Evolutionary conservation across 2,113 vertebrate genomes (phyloP).

Genomic region (Hipposideros armiger): DNA sequence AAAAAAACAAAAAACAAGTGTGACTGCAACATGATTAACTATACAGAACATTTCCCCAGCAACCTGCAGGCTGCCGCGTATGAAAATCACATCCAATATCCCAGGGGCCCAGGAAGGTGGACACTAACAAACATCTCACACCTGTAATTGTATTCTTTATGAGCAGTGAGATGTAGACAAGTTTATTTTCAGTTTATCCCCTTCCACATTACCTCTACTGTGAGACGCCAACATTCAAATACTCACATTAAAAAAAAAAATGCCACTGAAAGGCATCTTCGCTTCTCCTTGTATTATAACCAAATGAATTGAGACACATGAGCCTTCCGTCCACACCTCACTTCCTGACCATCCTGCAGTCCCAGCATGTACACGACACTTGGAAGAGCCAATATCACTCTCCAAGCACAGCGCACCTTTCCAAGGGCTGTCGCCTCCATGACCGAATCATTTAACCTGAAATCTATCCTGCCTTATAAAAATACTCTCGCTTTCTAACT

Average conservation of each 20-base stretch:
- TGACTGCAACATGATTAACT: constrained; percentile 70
- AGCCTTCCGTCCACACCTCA: neutral
- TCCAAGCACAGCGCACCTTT: neutral
- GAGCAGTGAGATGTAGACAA: constrained; percentile 43
- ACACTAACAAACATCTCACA: constrained; percentile 60
- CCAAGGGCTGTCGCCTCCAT: neutral
- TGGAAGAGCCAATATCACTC: neutral
- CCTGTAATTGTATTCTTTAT: constrained; percentile 58
- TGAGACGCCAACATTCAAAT: constrained; percentile 38
- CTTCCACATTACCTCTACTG: constrained; percentile 13
- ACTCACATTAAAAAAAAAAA: constrained; percentile 4
- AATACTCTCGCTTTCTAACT: neutral
- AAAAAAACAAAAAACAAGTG: constrained; percentile 62
- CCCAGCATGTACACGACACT: neutral
- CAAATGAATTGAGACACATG: neutral
- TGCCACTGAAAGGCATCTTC: constrained; percentile 15
- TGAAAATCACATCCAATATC: constrained; percentile 62
- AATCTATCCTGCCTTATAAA: constrained; percentile 40
- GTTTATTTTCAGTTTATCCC: constrained; percentile 60
- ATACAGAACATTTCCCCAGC: constrained; percentile 67
- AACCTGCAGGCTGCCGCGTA: constrained; percentile 58
- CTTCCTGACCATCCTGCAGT: neutral
- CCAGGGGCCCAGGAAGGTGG: constrained; percentile 57
- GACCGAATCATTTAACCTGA: neutral
- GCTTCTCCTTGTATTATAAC: neutral